Percentiles rank a stretch among this genome's conserved stretches.
These are phyloP conservation scores for Philypnodon macrostomus DNA, from an alignment of 2,797 vertebrate species.

Conservation along the genomic window DNA sequence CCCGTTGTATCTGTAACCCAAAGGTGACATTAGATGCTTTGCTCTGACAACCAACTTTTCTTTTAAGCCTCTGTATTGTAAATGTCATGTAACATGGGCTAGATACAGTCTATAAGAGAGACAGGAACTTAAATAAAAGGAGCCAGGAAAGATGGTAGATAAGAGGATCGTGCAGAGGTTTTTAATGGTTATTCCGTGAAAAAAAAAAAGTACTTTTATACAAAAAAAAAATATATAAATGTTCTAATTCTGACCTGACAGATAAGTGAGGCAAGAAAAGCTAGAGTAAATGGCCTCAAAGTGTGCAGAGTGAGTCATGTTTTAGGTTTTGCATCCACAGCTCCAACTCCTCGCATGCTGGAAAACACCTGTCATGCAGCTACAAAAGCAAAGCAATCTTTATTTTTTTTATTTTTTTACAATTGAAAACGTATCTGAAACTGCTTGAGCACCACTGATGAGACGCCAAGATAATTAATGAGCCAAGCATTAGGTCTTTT, in stretches of 20 bases:
- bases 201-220: slow-evolving; percentile 11
- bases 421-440: slow-evolving; percentile 27
- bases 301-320: background rate
- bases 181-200: slow-evolving; percentile 28
- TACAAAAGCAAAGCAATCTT: slow-evolving; percentile 1
- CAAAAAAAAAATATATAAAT: too few species aligned
- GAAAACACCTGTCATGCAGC: slow-evolving; percentile 26
- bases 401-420: background rate
- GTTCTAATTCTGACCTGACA: too few species aligned
- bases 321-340: background rate
- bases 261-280: too few species aligned
- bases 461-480: slow-evolving; percentile 3
- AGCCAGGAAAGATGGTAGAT: slow-evolving; percentile 44
- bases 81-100: slow-evolving; percentile 48
- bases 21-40: slow-evolving; percentile 44
- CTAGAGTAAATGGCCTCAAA: too few species aligned
- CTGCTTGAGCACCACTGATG: slow-evolving; percentile 2
- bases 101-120: slow-evolving; percentile 47
- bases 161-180: slow-evolving; percentile 40
- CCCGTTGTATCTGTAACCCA: slow-evolving; percentile 32
- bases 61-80: slow-evolving; percentile 45
- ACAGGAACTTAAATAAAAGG: slow-evolving; percentile 52
- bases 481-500: background rate
- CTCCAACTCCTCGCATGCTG: slow-evolving; percentile 1
- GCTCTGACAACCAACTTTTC: slow-evolving; percentile 32